A percentile compares a stretch with the other conserved stretches of the same genome.
Conservation (phyloP, 2,113 vertebrate genomes). For the Nycticorax nycticorax region DNA sequence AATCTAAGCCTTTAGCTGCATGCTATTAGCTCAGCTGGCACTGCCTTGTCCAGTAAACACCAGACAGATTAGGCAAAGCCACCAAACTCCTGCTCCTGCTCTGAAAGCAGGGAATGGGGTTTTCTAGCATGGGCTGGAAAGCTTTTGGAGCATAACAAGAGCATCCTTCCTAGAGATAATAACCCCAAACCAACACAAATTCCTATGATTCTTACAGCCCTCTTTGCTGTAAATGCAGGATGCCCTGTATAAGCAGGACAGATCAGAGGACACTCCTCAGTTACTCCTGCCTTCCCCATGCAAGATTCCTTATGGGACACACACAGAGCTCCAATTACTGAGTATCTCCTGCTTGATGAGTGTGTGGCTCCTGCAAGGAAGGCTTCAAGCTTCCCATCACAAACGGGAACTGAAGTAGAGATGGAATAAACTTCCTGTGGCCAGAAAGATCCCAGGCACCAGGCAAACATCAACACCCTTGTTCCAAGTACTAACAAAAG, state of each 20-base stretch:
- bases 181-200: not conserved
- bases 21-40: not conserved
- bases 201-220: not conserved
- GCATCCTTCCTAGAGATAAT: accelerated
- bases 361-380: not conserved
- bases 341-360: not conserved
- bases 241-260: accelerated
- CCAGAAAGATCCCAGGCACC: not conserved
- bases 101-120: not conserved
- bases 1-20: not conserved
- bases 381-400: not conserved
- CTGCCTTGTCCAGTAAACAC: not conserved
- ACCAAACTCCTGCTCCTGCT: not conserved
- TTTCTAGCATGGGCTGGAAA: not conserved
- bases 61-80: not conserved
- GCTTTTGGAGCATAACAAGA: not conserved
- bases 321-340: not conserved
- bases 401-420: not conserved
- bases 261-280: accelerated
- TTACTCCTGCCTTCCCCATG: not conserved
- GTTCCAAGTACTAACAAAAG: not conserved
- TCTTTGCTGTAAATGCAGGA: not conserved
- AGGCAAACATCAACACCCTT: not conserved
- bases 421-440: not conserved
- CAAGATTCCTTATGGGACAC: not conserved